These are phyloP conservation scores for Coecobrya sp. DNA, from an alignment of 2,888 invertebrate species.

Conservation along the genomic window DNA sequence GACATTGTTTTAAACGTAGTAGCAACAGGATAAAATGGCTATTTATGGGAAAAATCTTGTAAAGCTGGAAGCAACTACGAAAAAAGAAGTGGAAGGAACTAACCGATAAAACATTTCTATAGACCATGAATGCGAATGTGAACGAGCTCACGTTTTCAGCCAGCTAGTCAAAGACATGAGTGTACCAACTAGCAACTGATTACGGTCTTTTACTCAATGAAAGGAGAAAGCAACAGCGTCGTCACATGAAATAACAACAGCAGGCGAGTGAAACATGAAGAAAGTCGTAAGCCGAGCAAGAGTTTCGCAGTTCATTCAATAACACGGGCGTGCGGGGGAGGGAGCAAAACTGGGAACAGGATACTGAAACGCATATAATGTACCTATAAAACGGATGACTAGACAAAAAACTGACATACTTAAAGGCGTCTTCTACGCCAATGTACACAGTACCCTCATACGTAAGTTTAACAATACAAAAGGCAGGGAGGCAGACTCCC, in stretches of 20 bases:
- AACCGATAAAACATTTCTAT: not conserved
- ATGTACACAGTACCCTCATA: not conserved
- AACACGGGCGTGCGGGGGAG: constrained; percentile 27
- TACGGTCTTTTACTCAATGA: constrained; percentile 50
- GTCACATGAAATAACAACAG: constrained; percentile 24
- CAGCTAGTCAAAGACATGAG: not conserved
- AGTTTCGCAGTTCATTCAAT: constrained; percentile 59
- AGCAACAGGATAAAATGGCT: too few species aligned
- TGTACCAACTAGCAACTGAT: not conserved
- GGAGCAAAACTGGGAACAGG: constrained; percentile 29
- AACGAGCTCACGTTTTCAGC: constrained; percentile 7
- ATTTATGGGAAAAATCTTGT: too few species aligned
- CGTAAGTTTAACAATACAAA: not conserved
- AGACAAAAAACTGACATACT: not conserved
- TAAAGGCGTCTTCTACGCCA: not conserved
- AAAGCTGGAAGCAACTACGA: too few species aligned
- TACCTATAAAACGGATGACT: not conserved
- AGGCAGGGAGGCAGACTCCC: not conserved
- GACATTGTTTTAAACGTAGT: too few species aligned
- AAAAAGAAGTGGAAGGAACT: too few species aligned
- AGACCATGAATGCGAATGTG: constrained; percentile 36
- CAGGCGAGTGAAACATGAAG: not conserved
- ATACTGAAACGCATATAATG: not conserved
- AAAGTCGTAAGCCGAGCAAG: constrained; percentile 18
- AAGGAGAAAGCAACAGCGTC: constrained; percentile 58